These are phyloP conservation scores for Hormiphora californensis DNA, from an alignment of 37 sponge, comb jelly and placozoan species.

Conservation along the genomic window DNA sequence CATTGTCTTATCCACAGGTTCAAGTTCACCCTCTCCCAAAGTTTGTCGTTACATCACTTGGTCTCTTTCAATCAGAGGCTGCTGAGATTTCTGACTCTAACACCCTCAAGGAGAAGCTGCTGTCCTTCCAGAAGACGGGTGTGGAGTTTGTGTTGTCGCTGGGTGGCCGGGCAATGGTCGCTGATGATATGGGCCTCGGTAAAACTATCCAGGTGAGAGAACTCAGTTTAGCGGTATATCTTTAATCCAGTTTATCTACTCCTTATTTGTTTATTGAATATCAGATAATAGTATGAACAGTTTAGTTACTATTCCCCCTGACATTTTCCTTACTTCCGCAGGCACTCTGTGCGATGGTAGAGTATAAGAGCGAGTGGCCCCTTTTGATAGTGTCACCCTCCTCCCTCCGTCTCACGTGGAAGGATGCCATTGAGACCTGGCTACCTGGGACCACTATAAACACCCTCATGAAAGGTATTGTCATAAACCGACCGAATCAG, in stretches of 20 bases:
- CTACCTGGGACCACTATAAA: slow-evolving; percentile 66
- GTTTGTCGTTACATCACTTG: neutral
- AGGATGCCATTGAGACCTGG: slow-evolving; percentile 74
- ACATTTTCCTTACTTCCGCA: neutral
- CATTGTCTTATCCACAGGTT: too few species aligned
- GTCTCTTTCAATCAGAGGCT: neutral
- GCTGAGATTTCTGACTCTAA: neutral
- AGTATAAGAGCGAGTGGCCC: slow-evolving; percentile 84
- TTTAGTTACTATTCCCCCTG: too few species aligned
- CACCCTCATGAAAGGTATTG: neutral
- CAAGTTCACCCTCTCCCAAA: slow-evolving; percentile 27
- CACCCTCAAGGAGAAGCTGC: neutral
- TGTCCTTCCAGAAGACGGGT: slow-evolving; percentile 33
- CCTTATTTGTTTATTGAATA: too few species aligned
- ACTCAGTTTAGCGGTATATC: neutral
- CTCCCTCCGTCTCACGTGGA: slow-evolving; percentile 78
- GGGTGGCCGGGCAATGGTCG: slow-evolving; percentile 77
- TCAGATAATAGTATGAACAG: too few species aligned
- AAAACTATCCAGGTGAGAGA: slow-evolving; percentile 80
- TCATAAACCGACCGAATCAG: too few species aligned
- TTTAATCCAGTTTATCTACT: neutral
- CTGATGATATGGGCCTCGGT: slow-evolving; percentile 98
- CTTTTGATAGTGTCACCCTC: slow-evolving; percentile 84
- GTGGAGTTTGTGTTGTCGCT: slow-evolving; percentile 65
- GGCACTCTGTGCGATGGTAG: slow-evolving; percentile 15